A percentile compares a stretch with the other conserved stretches of the same genome.
phyloP scores from a whole-genome alignment of 2,888 invertebrate species.

The Bibio marci region DNA sequence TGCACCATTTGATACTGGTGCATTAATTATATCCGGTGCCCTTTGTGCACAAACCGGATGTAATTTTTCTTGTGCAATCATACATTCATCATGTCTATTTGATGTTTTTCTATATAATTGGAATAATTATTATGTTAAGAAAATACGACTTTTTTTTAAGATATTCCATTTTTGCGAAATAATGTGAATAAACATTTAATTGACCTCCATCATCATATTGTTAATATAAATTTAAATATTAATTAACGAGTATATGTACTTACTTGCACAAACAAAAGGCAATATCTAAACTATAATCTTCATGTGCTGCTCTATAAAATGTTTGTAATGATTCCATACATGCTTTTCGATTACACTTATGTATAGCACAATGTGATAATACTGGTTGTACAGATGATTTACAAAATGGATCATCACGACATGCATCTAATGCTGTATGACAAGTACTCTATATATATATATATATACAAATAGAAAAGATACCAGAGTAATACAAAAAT shows the following conservation, averaged over 20 bases:
- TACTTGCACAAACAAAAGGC: slow-evolving; percentile 90
- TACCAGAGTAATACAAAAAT: too few relatives aligned
- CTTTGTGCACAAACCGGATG: slow-evolving; percentile 81
- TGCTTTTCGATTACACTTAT: slow-evolving; percentile 63
- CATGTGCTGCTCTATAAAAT: slow-evolving; percentile 66
- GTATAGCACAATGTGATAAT: slow-evolving; percentile 61
- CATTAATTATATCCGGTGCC: slow-evolving; percentile 37
- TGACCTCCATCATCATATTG: too few relatives aligned
- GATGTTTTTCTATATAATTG: slow-evolving; percentile 55
- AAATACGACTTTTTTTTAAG: too few relatives aligned
- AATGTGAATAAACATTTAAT: too few relatives aligned
- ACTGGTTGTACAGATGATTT: slow-evolving; percentile 66
- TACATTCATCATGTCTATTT: slow-evolving; percentile 71
- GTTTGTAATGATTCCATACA: slow-evolving; percentile 76
- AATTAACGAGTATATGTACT: too few relatives aligned
- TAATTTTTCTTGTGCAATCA: slow-evolving; percentile 75
- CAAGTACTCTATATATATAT: slow-evolving; percentile 85
- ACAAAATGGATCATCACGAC: slow-evolving; percentile 68
- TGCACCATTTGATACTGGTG: slow-evolving; percentile 30
- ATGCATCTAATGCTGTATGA: slow-evolving; percentile 65
- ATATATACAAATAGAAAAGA: too few relatives aligned
- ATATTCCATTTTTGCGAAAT: too few relatives aligned
- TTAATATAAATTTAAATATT: too few relatives aligned
- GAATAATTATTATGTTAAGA: too few relatives aligned
- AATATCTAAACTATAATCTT: slow-evolving; percentile 72